Evolutionary conservation across 2,888 invertebrate genomes (phyloP).

Genomic region (Agonum fuliginosum): DNA sequence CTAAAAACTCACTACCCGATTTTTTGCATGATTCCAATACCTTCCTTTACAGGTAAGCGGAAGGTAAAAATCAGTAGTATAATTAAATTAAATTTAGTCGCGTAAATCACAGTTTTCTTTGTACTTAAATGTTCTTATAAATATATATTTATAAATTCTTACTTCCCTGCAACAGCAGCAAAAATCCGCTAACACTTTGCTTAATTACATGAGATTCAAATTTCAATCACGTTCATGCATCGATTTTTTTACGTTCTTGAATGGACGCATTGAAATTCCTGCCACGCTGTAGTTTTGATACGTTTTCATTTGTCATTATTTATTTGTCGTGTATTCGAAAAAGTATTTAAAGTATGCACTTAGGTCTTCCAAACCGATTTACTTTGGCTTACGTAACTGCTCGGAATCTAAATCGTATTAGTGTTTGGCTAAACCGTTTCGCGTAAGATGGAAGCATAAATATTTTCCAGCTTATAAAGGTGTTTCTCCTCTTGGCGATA

Average conservation of each 20-base stretch:
- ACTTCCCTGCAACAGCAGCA: too few species aligned
- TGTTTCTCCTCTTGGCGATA: constrained; percentile 45
- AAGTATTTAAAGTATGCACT: constrained; percentile 12
- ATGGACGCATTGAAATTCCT: constrained; percentile 3
- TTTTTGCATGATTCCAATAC: too few species aligned
- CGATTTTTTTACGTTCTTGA: constrained; percentile 3
- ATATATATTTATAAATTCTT: too few species aligned
- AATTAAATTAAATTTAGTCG: too few species aligned
- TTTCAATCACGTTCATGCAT: not conserved
- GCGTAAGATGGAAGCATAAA: constrained; percentile 24
- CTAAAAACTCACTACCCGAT: too few species aligned
- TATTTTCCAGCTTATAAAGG: constrained; percentile 54
- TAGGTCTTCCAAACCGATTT: not conserved
- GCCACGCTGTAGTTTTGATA: not conserved
- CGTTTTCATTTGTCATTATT: constrained; percentile 16
- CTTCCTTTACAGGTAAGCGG: too few species aligned
- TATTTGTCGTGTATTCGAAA: constrained; percentile 1
- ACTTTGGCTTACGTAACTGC: constrained; percentile 23
- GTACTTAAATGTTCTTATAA: too few species aligned
- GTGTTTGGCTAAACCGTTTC: constrained; percentile 12
- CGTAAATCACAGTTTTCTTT: too few species aligned
- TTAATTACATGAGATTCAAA: not conserved
- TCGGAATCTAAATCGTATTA: constrained; percentile 23
- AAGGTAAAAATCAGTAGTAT: too few species aligned
- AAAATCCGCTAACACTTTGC: too few species aligned